phyloP scores from a whole-genome alignment of 2,113 vertebrate genomes.

The Mesembrinibis cayennensis region DNA sequence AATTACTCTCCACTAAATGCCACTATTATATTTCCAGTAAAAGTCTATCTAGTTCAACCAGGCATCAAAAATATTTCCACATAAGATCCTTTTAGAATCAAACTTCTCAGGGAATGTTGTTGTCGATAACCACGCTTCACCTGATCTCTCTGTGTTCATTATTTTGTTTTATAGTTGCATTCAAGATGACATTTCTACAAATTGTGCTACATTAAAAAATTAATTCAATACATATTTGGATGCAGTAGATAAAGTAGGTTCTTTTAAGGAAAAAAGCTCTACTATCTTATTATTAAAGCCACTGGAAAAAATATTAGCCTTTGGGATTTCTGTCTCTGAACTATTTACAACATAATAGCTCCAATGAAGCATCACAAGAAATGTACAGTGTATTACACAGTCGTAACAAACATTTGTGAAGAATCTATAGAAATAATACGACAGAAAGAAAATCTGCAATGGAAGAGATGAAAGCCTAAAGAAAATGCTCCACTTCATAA shows the following conservation, averaged over 20 bases:
- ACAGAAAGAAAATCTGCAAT: not conserved
- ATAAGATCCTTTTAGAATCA: not conserved
- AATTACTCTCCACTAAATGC: constrained; percentile 71
- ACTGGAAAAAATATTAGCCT: not conserved
- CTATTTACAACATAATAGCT: not conserved
- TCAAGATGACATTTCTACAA: not conserved
- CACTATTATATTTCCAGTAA: constrained; percentile 65
- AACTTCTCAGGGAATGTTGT: not conserved
- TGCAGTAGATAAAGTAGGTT: not conserved
- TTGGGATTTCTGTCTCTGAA: constrained; percentile 29
- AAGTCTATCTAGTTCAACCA: not conserved
- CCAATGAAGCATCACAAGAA: not conserved
- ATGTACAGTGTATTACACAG: not conserved
- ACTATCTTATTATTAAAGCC: not conserved
- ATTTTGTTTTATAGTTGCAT: not conserved
- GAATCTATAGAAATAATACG: not conserved
- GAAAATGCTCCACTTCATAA: not conserved
- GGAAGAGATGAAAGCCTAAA: not conserved
- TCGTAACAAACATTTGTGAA: not conserved
- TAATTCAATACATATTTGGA: not conserved
- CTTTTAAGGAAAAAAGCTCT: not conserved
- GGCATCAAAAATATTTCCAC: constrained; percentile 52
- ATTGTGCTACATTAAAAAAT: not conserved
- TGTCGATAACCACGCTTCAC: not conserved
- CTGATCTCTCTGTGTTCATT: not conserved